Base-by-base conservation (phyloP, 2,888 invertebrate genomes). In the Eucera pruinosa region DNA sequence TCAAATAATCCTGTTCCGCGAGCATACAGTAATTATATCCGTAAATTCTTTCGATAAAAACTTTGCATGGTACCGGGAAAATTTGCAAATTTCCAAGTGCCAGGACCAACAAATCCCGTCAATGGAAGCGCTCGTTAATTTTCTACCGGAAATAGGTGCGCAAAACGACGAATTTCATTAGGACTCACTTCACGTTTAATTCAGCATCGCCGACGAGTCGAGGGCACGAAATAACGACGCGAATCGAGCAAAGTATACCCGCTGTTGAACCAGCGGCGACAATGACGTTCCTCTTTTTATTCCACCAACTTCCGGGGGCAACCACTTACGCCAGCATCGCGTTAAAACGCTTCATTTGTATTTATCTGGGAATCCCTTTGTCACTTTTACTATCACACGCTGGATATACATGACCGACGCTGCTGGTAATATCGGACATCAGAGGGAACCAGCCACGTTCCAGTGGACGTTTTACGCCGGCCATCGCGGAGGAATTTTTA, bases 381-480 rank as follows among this genome's bases (percentile, higher is more conserved):
- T 71, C 74, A 64, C 68, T 66, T 75, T 72, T 84, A 64, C 62
- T 65, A 62, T 62, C 65, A 27, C 48, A 54, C 47, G 55, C 57
- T 58, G 72, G 57, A 58, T 78, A n/a, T n/a, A 82, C 70, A 61
- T 60, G 57, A 7, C 36, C 43, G 36, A 54, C 57, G 43, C 58
- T 47, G 52, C 18, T 71, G 60, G 66, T 82, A 75, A 75, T 72
- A 72, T 82, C 71, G 71, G 60, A 75, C 81, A 81, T 81, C 81
- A 81, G 66, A 81, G 82, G 58, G 55, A 33, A 23, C 36, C 45
- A 66, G 27, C 62, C 64, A 41, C 82, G 81, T 82, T 72, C 66
- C 78, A 67, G 70, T 69, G 58, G 69, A 65, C 81, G 78, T 74
- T 81, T 81, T 74, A 74, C 74, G 65, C 54, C 61, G 48, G 57